A percentile compares a stretch with the other conserved stretches of the same genome.
phyloP scores from a whole-genome alignment of 2,888 invertebrate genomes.

The Stramonita haemastoma region DNA sequence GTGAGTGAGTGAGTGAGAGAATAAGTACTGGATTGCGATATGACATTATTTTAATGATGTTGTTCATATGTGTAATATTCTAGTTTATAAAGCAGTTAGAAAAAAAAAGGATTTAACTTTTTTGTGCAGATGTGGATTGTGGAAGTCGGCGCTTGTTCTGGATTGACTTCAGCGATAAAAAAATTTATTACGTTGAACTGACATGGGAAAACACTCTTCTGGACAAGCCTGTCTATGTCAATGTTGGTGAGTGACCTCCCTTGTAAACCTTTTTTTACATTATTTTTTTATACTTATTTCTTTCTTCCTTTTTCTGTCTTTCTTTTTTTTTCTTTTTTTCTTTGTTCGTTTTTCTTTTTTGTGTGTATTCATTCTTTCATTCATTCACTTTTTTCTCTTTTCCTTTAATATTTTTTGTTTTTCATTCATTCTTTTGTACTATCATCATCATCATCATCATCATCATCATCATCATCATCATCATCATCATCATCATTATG shows the following conservation, averaged over 20 bases:
- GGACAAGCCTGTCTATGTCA: not conserved
- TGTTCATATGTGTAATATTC: no score
- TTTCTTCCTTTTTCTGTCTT: not conserved
- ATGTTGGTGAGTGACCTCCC: not conserved
- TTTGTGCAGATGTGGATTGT: slow-evolving; percentile 16
- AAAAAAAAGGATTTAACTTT: not conserved
- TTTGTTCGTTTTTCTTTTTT: not conserved
- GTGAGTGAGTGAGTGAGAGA: no score
- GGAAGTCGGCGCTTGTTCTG: not conserved
- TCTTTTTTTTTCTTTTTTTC: not conserved
- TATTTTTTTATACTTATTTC: not conserved
- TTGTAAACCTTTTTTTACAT: no score
- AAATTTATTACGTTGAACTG: not conserved
- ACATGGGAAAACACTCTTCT: not conserved
- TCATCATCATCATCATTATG: no score
- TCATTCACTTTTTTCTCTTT: no score
- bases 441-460: no score
- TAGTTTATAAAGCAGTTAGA: no score
- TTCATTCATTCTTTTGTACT: no score
- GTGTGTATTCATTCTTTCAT: not conserved
- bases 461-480: no score
- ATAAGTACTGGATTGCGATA: no score
- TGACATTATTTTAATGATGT: no score
- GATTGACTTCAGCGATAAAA: not conserved
- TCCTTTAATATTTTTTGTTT: no score